phyloP scores from a whole-genome alignment of 2,888 invertebrate species.

The Meliscaeva auricollis region DNA sequence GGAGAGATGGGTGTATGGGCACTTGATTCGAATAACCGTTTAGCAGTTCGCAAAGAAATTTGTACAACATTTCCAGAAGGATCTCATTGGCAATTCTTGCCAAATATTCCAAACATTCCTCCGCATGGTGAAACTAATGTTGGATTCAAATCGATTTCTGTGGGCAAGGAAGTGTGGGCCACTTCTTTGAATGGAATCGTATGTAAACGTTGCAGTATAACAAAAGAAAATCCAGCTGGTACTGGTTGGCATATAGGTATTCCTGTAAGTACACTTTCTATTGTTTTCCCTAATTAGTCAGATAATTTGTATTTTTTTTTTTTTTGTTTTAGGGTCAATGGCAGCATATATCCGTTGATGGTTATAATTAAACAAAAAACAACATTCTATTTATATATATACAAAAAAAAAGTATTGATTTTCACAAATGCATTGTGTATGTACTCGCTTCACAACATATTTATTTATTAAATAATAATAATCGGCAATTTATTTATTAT shows the following conservation, averaged over 20 bases:
- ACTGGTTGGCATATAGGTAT: conserved; percentile 91
- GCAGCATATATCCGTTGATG: conserved; percentile 84
- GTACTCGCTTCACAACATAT: conserved; percentile 19
- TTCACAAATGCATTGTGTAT: conserved; percentile 16
- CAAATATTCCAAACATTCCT: conserved; percentile 86
- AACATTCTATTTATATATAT: conserved; percentile 18
- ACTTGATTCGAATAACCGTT: conserved; percentile 88
- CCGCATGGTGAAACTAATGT: conserved; percentile 85
- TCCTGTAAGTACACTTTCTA: conserved; percentile 80
- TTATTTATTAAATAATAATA: not conserved
- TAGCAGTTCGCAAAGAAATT: conserved; percentile 92
- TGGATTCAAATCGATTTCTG: conserved; percentile 90
- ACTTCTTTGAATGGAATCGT: conserved; percentile 89
- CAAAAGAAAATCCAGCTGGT: conserved; percentile 89
- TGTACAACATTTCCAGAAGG: conserved; percentile 91
- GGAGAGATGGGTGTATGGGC: conserved; percentile 92
- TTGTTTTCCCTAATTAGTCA: not conserved
- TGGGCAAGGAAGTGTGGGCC: conserved; percentile 91
- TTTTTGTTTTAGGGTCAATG: conserved; percentile 85
- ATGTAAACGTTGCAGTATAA: conserved; percentile 90
- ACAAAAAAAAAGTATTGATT: conserved; percentile 17
- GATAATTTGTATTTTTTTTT: conserved; percentile 38
- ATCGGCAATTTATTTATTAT: conserved; percentile 3
- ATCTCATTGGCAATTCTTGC: conserved; percentile 91
- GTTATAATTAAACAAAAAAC: conserved; percentile 63